Base-by-base conservation (phyloP, 2,888 invertebrate genomes). In the Diabrotica balteata region DNA sequence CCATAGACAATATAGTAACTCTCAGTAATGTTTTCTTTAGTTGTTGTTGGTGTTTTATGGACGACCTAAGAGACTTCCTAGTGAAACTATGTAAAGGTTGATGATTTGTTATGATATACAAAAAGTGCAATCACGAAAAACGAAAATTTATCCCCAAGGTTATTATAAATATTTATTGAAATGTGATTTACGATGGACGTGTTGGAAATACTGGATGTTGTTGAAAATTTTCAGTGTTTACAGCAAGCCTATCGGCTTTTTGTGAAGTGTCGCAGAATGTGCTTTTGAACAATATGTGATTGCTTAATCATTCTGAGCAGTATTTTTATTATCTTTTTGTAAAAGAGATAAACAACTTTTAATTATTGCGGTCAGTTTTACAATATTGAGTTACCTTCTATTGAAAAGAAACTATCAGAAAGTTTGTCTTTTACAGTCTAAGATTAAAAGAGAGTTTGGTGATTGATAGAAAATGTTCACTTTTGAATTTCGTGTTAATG, bases 61-160 rank as follows among this genome's bases (percentile, higher is more conserved):
- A 73, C 73, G 72, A 72, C 70, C 63, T 50, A 45, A 60, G 8
- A 58, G 68, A 73, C 71, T 71, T 70, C 69, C 51, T 49, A 50
- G 55, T 22, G 71, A 67, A 73, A 68, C 67, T 45, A 57, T 8
- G n/a, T 61, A 51, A 8, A 51, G 69, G 69, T 71, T 64, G 69
- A 62, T 55, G 64, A 66, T 68, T 68, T 73, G 72, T 74, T 77
- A 76, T 76, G 74, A 76, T 72, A 73, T 75, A 76, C 72, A 71
- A 72, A 74, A 80, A 81, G 82, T 82, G 82, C 82, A 82, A 82
- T 82, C 81, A 80, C 78, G 76, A 75, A 75, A 71, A 75, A 78
- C 75, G 77, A 79, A 77, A 77, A 74, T 76, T 75, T 76, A 75
- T 77, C 77, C 78, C 77, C 79, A 80, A 78, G 78, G 77, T 80